phyloP scores from a whole-genome alignment of 2,797 vertebrate genomes.

The Helarctos malayanus region DNA sequence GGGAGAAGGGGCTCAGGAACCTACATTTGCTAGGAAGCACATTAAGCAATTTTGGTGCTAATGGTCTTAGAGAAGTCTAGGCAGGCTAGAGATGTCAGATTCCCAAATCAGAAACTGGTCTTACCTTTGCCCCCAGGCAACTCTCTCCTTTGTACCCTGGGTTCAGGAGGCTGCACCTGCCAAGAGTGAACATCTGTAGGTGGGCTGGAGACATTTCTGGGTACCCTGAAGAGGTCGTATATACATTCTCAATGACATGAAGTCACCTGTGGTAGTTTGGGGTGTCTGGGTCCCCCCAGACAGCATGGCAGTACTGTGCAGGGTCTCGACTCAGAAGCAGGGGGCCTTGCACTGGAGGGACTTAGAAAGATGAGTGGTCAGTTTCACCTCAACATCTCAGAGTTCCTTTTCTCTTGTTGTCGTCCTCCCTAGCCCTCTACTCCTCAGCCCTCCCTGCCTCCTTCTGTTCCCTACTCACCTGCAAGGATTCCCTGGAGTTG shows the following conservation, averaged over 20 bases:
- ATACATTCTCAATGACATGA: neutral
- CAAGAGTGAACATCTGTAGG: neutral
- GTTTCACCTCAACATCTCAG: neutral
- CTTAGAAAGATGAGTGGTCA: constrained; percentile 77
- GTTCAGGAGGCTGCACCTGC: constrained; percentile 92
- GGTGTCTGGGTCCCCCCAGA: constrained; percentile 91
- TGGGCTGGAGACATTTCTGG: constrained; percentile 23
- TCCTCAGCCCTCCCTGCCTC: neutral
- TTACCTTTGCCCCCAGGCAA: constrained; percentile 91
- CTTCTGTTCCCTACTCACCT: constrained; percentile 84
- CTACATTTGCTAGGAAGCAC: neutral
- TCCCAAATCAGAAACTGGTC: constrained; percentile 37
- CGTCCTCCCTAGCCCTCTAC: neutral
- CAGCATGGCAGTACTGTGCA: constrained; percentile 92
- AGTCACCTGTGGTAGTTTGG: constrained; percentile 91
- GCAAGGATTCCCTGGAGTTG: constrained; percentile 77
- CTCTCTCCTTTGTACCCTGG: constrained; percentile 90
- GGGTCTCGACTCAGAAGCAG: constrained; percentile 92
- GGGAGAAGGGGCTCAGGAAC: neutral
- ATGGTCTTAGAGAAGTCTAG: neutral
- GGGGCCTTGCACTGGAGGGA: constrained; percentile 84
- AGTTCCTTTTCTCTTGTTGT: neutral
- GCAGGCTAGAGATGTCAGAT: neutral
- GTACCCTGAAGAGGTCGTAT: neutral
- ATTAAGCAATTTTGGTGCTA: neutral